Evolutionary conservation across 2,797 vertebrate species (phyloP), one percentile per base, ranked within the genome.

Genomic region (Eurystomus glaucurus): DNA sequence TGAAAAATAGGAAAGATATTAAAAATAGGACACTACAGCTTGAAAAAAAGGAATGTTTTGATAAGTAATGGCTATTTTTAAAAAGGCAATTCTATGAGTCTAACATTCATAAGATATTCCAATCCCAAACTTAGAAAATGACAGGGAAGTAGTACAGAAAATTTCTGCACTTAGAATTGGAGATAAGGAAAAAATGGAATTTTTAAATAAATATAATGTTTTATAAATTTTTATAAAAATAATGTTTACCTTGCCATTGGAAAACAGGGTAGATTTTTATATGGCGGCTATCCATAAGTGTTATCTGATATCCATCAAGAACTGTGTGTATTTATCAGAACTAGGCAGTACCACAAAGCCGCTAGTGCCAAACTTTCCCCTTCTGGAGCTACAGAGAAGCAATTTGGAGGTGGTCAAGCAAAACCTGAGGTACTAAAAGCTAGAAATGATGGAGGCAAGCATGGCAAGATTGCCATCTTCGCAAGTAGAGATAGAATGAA

Each of bases 1-100:
- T 77, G 76, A 76, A 93, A 91, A 65, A 83, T 43, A 88, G 37
- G 46, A 80, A 93, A 50, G 5, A 6, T 88, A 28, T 66, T 77
- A 68, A 93, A 95, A 93, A 77, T 35, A 77, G 39, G 31, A 76
- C 6, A 37, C 14, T 71, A 39, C 4, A 69, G 4, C 20, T 87
- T 86, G 39, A 41, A 60, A 77, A 65, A 35, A 37, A 28, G 1
- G 25, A 17, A 51, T 28, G 1, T 8, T 68, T 81, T 57, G 61
- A 5, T 60, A 71, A 85, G 26, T 54, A 77, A 70, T 51, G 2
- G 5, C 16, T 74, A 37, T 37, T 37, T 37, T 37, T 37, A 37
- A 37, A 64, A 68, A 81, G 18, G 10, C 2, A 52, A 1, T 37
- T 79, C 33, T n/a, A 41, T 46, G 14, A 76, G 7, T 43, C 65